phyloP scores from a whole-genome alignment of 2,113 vertebrate species.

The Otis tarda region DNA sequence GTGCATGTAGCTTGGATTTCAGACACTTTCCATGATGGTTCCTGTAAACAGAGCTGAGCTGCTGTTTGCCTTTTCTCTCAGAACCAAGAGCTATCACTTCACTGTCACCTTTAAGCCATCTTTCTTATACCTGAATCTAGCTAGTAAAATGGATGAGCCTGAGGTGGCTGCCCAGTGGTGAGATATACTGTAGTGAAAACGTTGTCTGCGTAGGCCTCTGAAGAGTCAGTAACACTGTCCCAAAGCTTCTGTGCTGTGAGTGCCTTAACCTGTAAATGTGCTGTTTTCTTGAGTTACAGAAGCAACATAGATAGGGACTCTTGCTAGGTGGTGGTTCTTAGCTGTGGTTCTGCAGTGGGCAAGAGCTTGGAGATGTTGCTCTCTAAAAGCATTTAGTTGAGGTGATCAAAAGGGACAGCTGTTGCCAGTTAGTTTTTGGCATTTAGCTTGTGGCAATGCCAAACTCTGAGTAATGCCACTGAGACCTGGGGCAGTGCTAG shows the following conservation, averaged over 20 bases:
- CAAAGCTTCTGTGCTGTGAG: neutral
- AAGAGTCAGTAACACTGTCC: neutral
- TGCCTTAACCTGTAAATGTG: neutral
- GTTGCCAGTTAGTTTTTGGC: neutral
- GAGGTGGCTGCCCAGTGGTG: neutral
- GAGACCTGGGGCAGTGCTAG: neutral
- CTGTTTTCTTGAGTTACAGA: neutral
- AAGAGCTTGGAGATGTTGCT: neutral
- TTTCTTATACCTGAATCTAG: neutral
- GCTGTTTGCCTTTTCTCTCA: constrained; percentile 46
- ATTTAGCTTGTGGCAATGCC: neutral
- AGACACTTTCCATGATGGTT: constrained; percentile 61
- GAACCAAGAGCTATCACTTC: constrained; percentile 52
- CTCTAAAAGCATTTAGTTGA: neutral
- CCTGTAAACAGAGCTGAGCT: constrained; percentile 32
- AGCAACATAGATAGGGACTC: neutral
- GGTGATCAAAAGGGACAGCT: neutral
- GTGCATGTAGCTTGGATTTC: constrained; percentile 64
- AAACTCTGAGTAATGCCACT: neutral
- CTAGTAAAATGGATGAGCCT: neutral
- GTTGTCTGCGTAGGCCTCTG: neutral
- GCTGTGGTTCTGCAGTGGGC: neutral
- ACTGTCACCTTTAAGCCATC: constrained; percentile 48
- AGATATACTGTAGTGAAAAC: neutral
- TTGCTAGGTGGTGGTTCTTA: neutral